Percentiles rank a stretch among this genome's conserved stretches.
These are phyloP conservation scores for Chydorus sphaericus DNA, from an alignment of 2,888 invertebrate genomes.

Conservation along the genomic window DNA sequence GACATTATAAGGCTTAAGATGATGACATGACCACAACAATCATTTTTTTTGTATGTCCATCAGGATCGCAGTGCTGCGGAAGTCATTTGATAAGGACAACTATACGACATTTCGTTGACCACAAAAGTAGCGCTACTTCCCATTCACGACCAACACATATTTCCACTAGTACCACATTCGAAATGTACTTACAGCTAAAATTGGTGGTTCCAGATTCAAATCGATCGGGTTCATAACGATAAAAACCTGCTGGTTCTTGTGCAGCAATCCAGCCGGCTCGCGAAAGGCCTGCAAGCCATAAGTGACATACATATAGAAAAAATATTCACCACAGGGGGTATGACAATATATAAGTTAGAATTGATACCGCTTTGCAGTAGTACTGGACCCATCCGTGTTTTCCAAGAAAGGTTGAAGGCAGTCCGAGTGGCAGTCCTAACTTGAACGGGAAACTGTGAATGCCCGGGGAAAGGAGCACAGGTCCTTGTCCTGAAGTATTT, in stretches of 20 bases:
- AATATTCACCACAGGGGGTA: slow-evolving; percentile 89
- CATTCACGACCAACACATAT: too few relatives aligned
- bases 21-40: too few relatives aligned
- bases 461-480: slow-evolving; percentile 72
- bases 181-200: slow-evolving; percentile 68
- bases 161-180: too few relatives aligned
- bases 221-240: slow-evolving; percentile 93
- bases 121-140: too few relatives aligned
- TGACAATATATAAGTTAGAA: not conserved
- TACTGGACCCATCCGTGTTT: slow-evolving; percentile 30
- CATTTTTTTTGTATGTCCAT: too few relatives aligned
- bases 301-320: slow-evolving; percentile 62
- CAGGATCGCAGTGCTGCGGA: too few relatives aligned
- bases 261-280: slow-evolving; percentile 75
- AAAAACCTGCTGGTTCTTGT: slow-evolving; percentile 93
- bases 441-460: slow-evolving; percentile 93
- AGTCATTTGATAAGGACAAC: too few relatives aligned
- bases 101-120: too few relatives aligned
- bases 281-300: slow-evolving; percentile 49
- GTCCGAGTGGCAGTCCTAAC: slow-evolving; percentile 69
- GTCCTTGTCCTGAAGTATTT: slow-evolving; percentile 50
- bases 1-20: too few relatives aligned
- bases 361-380: slow-evolving; percentile 23
- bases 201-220: slow-evolving; percentile 73
- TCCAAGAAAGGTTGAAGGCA: slow-evolving; percentile 83